These are phyloP conservation scores for Microtus pennsylvanicus DNA, from an alignment of 2,113 vertebrate species.

Conservation along the genomic window DNA sequence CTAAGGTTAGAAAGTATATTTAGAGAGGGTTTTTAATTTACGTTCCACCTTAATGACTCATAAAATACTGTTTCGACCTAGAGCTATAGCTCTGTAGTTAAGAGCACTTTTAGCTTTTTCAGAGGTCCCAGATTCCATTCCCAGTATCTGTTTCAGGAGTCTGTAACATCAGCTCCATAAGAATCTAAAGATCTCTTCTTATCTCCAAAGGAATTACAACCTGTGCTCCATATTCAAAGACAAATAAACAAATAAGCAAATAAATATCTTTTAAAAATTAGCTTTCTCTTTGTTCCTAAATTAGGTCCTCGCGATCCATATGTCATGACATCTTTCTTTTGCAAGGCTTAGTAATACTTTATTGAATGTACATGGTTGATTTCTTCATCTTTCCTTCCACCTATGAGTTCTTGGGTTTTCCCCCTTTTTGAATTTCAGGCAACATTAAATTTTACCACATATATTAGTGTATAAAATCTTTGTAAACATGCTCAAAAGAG, in stretches of 20 bases:
- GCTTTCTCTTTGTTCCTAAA: neutral
- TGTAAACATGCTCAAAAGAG: neutral
- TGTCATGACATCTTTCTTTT: neutral
- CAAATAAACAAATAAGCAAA: neutral
- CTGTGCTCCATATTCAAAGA: neutral
- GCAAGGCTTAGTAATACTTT: neutral
- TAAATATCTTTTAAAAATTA: neutral
- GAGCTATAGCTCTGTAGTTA: no score
- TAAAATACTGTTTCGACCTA: neutral
- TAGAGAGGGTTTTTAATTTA: neutral
- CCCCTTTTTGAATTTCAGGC: neutral
- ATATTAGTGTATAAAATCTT: neutral
- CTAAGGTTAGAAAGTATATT: neutral
- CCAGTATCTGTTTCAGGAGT: neutral
- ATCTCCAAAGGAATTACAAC: neutral
- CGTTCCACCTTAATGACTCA: neutral
- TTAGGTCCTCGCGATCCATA: neutral
- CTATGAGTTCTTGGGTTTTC: neutral
- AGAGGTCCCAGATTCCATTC: neutral
- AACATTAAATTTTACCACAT: neutral
- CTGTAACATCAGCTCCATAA: neutral
- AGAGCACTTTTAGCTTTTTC: neutral
- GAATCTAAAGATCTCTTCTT: neutral
- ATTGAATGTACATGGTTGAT: fast-evolving
- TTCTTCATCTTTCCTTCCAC: neutral